phyloP scores from a whole-genome alignment of 2,888 invertebrate genomes.

The Lysandra bellargus region DNA sequence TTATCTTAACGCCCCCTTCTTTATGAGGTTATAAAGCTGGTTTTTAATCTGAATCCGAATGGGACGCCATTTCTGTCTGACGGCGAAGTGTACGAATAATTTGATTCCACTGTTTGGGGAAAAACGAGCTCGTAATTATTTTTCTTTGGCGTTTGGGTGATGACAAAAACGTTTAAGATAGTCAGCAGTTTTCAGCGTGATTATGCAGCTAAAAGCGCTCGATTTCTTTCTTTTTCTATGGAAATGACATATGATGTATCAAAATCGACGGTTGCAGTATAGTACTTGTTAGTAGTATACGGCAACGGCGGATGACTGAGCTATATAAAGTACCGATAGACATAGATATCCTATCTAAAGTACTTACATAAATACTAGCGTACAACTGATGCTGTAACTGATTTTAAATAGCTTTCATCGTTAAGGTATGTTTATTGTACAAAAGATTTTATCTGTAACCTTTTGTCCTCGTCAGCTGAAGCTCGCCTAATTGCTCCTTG shows the following conservation, averaged over 20 bases:
- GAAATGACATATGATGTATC: background rate
- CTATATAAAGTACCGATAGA: no score
- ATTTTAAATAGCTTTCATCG: background rate
- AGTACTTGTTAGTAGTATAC: no score
- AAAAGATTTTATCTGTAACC: slow-evolving; percentile 6
- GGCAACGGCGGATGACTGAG: no score
- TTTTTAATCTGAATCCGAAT: slow-evolving; percentile 69
- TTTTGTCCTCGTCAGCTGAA: background rate
- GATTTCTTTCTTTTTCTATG: no score
- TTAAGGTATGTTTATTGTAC: background rate
- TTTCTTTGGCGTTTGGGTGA: background rate
- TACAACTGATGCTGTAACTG: background rate
- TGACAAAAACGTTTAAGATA: background rate
- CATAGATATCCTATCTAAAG: no score
- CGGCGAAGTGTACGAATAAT: slow-evolving; percentile 1
- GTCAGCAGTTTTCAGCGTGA: no score
- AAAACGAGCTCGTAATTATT: background rate
- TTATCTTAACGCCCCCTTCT: slow-evolving; percentile 75
- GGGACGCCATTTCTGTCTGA: slow-evolving; percentile 1
- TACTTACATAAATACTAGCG: no score
- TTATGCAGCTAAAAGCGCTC: no score
- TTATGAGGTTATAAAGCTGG: slow-evolving; percentile 80
- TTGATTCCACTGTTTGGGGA: slow-evolving; percentile 1
- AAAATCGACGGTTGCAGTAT: no score
- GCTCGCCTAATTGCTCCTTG: slow-evolving; percentile 12